Base-by-base conservation (phyloP, 2,888 invertebrate species). In the Orchesella flavescens region DNA sequence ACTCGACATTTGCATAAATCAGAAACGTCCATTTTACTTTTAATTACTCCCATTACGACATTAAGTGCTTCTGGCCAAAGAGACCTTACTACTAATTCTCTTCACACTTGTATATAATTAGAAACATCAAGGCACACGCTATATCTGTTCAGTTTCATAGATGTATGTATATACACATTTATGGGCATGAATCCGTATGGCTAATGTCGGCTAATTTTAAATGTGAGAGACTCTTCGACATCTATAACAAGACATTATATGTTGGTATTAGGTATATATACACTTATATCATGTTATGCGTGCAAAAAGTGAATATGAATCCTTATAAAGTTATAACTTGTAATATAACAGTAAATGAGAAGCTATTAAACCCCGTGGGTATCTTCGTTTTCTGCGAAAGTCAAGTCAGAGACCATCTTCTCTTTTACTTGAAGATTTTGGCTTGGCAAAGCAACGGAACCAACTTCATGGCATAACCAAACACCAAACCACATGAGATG, bases 41-140 rank as follows among this genome's bases (percentile, higher is more conserved):
- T 78, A 78, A 78, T 78, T 78, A 78, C 77, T 78, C 77, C 77
- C 77, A 78, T 78, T 78, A 78, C 77, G 63, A 78, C 77, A 78
- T 71, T 49, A 76, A 76, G 75, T 65, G 75, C 75, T 75, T 65
- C 65, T 75, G 75, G 75, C 63, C 65, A 68, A 44, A 76, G 57
- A 75, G 43, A 34, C 12, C 12, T 9, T 63, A 12, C n/a, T 63
- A 12, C 24, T 23, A 21, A 23, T 63, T 13, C 24, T 24, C 63
- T 63, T 23, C 63, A 21, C 12, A 12, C 12, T 59, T 17, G 17
- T 21, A 59, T 21, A 59, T 59, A 59, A 59, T 59, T 59, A 59
- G 59, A 12, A 12, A 17, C 17, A 59, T 59, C 59, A 34, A 34
- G 34, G 34, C 34, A 34, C 34, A 34, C 34, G 34, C 7, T 34